These are phyloP conservation scores for Seriola aureovittata DNA, from an alignment of 2,113 vertebrate genomes.

Conservation along the genomic window DNA sequence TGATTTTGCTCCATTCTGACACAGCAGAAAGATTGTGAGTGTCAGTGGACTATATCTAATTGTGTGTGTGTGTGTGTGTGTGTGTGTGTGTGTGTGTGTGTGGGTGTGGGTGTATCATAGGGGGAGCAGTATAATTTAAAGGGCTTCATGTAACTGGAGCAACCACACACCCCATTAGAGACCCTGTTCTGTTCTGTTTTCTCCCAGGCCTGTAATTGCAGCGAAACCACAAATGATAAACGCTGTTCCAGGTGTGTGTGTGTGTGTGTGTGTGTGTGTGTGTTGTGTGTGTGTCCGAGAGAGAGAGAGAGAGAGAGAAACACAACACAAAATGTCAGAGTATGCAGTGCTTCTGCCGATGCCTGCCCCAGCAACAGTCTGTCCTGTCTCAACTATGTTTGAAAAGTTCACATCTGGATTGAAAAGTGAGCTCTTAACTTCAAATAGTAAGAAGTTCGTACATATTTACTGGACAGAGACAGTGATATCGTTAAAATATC, in stretches of 20 bases:
- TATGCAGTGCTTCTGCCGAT: background rate
- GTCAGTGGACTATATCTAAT: background rate
- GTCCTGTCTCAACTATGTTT: background rate
- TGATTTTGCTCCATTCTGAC: constrained; percentile 14
- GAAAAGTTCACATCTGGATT: too few species aligned
- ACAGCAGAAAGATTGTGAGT: background rate
- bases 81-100: background rate
- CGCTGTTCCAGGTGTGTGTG: constrained; percentile 71
- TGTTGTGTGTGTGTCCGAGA: background rate
- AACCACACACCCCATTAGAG: constrained; percentile 54
- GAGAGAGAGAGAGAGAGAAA: background rate
- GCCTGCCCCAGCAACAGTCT: background rate
- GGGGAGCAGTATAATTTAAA: constrained; percentile 34
- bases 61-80: background rate
- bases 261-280: constrained; percentile 2
- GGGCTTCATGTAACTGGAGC: constrained; percentile 48
- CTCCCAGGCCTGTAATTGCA: constrained; percentile 75
- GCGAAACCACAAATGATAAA: constrained; percentile 74
- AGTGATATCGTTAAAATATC: too few species aligned
- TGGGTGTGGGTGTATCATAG: background rate
- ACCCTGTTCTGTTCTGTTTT: constrained; percentile 53
- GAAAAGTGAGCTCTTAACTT: too few species aligned
- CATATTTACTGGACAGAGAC: too few species aligned
- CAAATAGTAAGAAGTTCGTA: too few species aligned
- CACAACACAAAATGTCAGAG: constrained; percentile 58